Evolutionary conservation across 2,888 invertebrate genomes (phyloP).

Genomic region (Phanerotoma sp.): DNA sequence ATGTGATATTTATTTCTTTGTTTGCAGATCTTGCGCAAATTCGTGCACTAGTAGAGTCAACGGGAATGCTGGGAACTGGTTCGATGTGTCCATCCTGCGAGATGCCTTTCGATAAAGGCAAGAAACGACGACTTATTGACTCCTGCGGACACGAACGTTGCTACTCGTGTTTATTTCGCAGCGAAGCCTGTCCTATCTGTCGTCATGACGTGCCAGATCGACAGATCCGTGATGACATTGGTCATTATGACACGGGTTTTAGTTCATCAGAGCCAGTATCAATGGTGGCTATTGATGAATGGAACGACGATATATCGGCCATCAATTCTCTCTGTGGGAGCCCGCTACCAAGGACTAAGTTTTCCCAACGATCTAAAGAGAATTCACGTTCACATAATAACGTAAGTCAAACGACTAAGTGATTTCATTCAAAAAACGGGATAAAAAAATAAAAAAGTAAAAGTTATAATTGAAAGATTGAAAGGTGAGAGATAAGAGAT

Average conservation of each 20-base stretch:
- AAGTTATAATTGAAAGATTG: neutral
- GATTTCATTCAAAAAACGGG: too few relatives aligned
- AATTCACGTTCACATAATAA: constrained; percentile 56
- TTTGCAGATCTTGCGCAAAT: constrained; percentile 82
- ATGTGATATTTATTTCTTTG: neutral
- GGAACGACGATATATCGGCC: constrained; percentile 51
- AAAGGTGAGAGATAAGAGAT: neutral
- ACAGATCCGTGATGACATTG: constrained; percentile 59
- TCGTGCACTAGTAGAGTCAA: constrained; percentile 75
- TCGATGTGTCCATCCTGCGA: constrained; percentile 81
- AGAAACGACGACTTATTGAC: constrained; percentile 92
- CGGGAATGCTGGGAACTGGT: constrained; percentile 61
- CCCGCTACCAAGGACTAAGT: constrained; percentile 42
- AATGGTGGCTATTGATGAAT: constrained; percentile 43
- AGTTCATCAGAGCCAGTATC: constrained; percentile 40
- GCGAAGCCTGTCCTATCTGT: constrained; percentile 88
- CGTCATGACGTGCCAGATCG: constrained; percentile 47
- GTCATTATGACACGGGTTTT: constrained; percentile 41
- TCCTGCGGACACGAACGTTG: constrained; percentile 95
- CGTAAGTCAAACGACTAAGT: too few relatives aligned
- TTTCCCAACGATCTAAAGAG: constrained; percentile 13
- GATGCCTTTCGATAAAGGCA: constrained; percentile 95
- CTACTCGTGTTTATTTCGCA: constrained; percentile 92
- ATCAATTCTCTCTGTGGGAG: constrained; percentile 54
- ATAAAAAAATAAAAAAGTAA: neutral